Conservation (phyloP, 2,797 vertebrate species). For the Coregonus sp. region DNA sequence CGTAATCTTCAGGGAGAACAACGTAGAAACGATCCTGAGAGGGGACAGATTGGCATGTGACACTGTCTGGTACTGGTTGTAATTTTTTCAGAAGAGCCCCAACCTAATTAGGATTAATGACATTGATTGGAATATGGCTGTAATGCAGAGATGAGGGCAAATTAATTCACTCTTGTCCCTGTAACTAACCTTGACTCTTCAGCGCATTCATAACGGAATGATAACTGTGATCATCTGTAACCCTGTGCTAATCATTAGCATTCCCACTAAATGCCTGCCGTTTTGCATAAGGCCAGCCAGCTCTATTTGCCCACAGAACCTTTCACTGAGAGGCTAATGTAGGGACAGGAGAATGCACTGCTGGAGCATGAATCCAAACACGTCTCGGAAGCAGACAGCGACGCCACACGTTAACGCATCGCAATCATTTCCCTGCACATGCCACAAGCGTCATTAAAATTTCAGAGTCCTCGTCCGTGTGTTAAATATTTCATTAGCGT, state of each 20-base stretch:
- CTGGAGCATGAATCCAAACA: slow-evolving; percentile 13
- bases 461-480: slow-evolving; percentile 64
- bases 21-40: not conserved
- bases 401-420: slow-evolving; percentile 55
- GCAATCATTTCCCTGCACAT: slow-evolving; percentile 66
- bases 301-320: slow-evolving; percentile 72
- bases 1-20: not conserved
- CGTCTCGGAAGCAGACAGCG: slow-evolving; percentile 37
- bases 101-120: slow-evolving; percentile 33
- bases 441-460: slow-evolving; percentile 78
- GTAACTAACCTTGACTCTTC: slow-evolving; percentile 44
- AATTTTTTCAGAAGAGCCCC: slow-evolving; percentile 18
- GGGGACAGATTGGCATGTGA: slow-evolving; percentile 20
- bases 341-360: slow-evolving; percentile 51
- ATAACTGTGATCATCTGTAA: slow-evolving; percentile 57
- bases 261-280: slow-evolving; percentile 69
- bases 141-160: slow-evolving; percentile 47
- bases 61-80: slow-evolving; percentile 7
- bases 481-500: slow-evolving; percentile 72
- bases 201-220: slow-evolving; percentile 27
- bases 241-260: slow-evolving; percentile 69
- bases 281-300: slow-evolving; percentile 66
- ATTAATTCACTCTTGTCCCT: slow-evolving; percentile 41
- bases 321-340: slow-evolving; percentile 47
- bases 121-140: slow-evolving; percentile 53